Evolutionary conservation across 2,797 vertebrate genomes (phyloP).

Genomic region (Pangasius macronema): DNA sequence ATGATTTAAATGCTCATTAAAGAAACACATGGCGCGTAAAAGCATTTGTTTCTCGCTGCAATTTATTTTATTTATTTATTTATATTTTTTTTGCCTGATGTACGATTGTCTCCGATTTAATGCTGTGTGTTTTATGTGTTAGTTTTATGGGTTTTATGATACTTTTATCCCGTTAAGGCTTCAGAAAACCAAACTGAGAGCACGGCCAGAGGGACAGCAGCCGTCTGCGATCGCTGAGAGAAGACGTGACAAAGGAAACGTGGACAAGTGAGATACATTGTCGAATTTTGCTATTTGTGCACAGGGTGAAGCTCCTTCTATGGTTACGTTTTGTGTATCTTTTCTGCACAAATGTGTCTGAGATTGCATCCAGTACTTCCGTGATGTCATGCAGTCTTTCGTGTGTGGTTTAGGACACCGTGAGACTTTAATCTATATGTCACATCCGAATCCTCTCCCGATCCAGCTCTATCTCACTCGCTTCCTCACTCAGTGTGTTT

Average conservation of each 20-base stretch:
- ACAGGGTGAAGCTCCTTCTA: not conserved
- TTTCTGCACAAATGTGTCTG: no score
- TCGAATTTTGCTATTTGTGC: not conserved
- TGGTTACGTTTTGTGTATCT: not conserved
- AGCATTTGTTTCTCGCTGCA: not conserved
- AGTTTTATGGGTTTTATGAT: conserved; percentile 1
- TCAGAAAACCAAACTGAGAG: conserved; percentile 5
- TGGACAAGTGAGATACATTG: not conserved
- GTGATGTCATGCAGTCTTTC: not conserved
- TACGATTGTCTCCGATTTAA: not conserved
- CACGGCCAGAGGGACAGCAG: not conserved
- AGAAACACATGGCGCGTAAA: not conserved
- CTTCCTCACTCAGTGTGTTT: not conserved
- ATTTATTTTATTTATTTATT: not conserved
- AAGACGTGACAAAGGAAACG: not conserved
- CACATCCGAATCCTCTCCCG: not conserved
- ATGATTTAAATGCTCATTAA: not conserved
- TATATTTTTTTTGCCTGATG: not conserved
- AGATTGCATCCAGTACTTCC: not conserved
- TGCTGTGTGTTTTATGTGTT: not conserved
- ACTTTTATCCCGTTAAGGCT: conserved; percentile 20
- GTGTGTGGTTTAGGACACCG: not conserved
- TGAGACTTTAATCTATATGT: not conserved
- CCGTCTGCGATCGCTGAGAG: not conserved
- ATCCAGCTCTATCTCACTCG: not conserved